phyloP scores from a whole-genome alignment of 1,140 invertebrate genomes.

The Drosophila rufa region DNA sequence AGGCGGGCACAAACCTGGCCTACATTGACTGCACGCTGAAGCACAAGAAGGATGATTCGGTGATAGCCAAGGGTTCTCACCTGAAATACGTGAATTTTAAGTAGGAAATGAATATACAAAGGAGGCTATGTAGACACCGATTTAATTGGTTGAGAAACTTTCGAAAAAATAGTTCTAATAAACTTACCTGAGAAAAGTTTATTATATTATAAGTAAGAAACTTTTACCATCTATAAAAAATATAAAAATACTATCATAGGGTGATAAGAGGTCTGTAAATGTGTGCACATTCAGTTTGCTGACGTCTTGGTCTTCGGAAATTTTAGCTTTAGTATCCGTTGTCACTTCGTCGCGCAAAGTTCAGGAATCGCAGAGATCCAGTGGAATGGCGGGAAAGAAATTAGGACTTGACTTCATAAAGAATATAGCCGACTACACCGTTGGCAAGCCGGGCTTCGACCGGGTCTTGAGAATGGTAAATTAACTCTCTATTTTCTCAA shows the following conservation, averaged over 20 bases:
- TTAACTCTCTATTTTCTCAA: not conserved
- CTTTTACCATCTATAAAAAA: too few species aligned
- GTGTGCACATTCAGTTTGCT: conserved; percentile 17
- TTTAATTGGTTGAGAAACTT: not conserved
- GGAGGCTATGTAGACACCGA: not conserved
- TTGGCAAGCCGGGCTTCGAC: conserved; percentile 84
- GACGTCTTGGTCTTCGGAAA: conserved; percentile 15
- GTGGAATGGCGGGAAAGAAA: conserved; percentile 79
- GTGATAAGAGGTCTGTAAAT: not conserved
- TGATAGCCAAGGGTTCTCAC: conserved; percentile 92
- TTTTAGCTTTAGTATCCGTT: conserved; percentile 4
- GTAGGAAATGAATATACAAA: conserved; percentile 9
- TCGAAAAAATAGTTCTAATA: not conserved
- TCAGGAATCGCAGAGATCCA: not conserved
- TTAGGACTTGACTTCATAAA: conserved; percentile 81
- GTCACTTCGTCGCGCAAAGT: conserved; percentile 33
- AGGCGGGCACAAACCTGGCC: conserved; percentile 91
- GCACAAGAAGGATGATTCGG: conserved; percentile 89
- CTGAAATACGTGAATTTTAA: conserved; percentile 88
- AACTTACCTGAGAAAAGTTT: not conserved
- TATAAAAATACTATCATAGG: too few species aligned
- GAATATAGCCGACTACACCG: conserved; percentile 64
- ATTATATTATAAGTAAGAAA: too few species aligned
- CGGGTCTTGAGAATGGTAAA: conserved; percentile 86
- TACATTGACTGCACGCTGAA: conserved; percentile 92